phyloP scores from a whole-genome alignment of 2,113 vertebrate genomes.

The Sporophila hypoxantha region DNA sequence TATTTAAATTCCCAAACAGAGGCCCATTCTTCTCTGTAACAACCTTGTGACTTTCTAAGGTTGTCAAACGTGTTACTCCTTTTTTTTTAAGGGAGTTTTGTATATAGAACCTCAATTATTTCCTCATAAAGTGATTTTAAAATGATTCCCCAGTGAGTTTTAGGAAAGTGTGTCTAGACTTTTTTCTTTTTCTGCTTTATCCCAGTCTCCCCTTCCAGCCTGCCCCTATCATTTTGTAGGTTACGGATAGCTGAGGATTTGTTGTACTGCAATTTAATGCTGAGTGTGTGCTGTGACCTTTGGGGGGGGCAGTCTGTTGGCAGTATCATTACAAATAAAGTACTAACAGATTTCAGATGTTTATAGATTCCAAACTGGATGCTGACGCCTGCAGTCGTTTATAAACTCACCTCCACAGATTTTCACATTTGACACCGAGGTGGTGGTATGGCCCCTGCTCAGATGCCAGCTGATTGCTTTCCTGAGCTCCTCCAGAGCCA shows the following conservation, averaged over 20 bases:
- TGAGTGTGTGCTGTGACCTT: constrained; percentile 66
- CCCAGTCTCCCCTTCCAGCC: constrained; percentile 47
- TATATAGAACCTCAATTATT: constrained; percentile 72
- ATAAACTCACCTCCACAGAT: background rate
- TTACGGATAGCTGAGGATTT: constrained; percentile 71
- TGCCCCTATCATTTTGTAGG: constrained; percentile 58
- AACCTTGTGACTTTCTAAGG: constrained; percentile 59
- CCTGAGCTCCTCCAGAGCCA: background rate
- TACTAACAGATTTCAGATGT: constrained; percentile 58
- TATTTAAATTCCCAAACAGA: constrained; percentile 62
- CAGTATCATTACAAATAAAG: constrained; percentile 65
- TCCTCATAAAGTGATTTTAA: constrained; percentile 70
- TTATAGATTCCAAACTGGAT: constrained; percentile 31
- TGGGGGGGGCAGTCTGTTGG: constrained; percentile 45
- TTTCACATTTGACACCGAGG: background rate
- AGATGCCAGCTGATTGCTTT: background rate
- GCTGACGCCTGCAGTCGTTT: constrained; percentile 4
- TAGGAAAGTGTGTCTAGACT: constrained; percentile 75
- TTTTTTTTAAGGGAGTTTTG: constrained; percentile 55
- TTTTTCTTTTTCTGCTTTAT: constrained; percentile 55
- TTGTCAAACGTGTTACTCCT: constrained; percentile 40
- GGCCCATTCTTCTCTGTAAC: constrained; percentile 55
- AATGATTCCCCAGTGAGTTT: constrained; percentile 70
- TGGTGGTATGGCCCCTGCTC: background rate
- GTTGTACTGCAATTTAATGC: constrained; percentile 68